Conservation (phyloP, 2,888 invertebrate species). For the Drosophila vallismaia region DNA sequence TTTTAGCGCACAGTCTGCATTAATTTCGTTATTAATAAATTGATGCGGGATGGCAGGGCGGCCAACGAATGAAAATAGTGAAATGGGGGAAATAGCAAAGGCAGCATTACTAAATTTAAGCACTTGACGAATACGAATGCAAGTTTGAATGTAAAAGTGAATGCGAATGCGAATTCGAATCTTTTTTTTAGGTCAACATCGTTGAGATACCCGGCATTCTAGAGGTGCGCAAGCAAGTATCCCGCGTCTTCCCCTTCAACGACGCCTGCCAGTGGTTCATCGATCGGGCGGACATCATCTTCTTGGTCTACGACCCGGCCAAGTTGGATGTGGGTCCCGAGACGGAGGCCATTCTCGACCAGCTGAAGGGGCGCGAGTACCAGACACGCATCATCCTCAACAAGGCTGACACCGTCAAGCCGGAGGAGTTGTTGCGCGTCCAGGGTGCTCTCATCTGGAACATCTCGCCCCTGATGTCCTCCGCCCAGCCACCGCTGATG, state of each 20-base stretch:
- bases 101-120: constrained; percentile 62
- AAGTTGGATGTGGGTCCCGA: constrained; percentile 98
- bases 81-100: constrained; percentile 44
- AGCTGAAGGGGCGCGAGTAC: constrained; percentile 96
- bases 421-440: constrained; percentile 96
- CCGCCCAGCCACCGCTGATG: constrained; percentile 96
- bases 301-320: constrained; percentile 97
- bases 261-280: constrained; percentile 99
- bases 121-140: constrained; percentile 13
- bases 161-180: constrained; percentile 9
- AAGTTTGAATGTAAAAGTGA: background rate
- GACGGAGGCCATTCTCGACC: constrained; percentile 96
- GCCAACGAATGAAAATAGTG: constrained; percentile 17
- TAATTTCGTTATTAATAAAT: constrained; percentile 71
- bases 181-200: constrained; percentile 90
- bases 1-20: constrained; percentile 48
- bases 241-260: constrained; percentile 96
- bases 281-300: constrained; percentile 97
- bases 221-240: constrained; percentile 96
- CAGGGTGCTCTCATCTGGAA: constrained; percentile 98
- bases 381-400: constrained; percentile 97
- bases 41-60: constrained; percentile 45
- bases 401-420: constrained; percentile 96
- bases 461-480: constrained; percentile 97
- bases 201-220: constrained; percentile 98